Conservation (phyloP, 2,888 invertebrate genomes). For the Hydriomena furcata region DNA sequence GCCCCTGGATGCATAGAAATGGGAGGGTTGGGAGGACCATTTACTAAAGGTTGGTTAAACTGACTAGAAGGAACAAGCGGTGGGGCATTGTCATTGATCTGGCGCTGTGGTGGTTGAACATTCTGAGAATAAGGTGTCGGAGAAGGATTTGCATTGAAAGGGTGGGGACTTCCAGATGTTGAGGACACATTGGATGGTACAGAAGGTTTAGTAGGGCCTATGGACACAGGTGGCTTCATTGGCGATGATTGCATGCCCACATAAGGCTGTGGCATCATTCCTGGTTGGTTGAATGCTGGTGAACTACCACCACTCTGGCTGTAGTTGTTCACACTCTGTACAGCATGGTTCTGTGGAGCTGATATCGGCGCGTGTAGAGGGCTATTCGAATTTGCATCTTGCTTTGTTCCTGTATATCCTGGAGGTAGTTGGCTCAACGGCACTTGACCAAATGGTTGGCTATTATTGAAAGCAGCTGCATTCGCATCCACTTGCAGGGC, state of each 20-base stretch:
- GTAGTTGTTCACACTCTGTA: conserved; percentile 61
- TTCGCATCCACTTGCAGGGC: conserved; percentile 57
- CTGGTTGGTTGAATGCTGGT: conserved; percentile 73
- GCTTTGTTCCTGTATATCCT: conserved; percentile 58
- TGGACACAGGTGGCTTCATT: conserved; percentile 44
- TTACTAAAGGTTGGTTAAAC: conserved; percentile 59
- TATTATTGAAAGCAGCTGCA: conserved; percentile 52
- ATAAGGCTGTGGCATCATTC: conserved; percentile 51
- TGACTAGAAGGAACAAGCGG: conserved; percentile 76
- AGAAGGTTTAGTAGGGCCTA: conserved; percentile 39
- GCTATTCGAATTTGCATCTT: conserved; percentile 71
- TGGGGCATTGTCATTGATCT: conserved; percentile 75
- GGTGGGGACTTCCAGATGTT: conserved; percentile 50
- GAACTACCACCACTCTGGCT: conserved; percentile 71
- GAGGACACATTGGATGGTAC: conserved; percentile 49
- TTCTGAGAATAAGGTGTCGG: conserved; percentile 54
- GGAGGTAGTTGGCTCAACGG: conserved; percentile 63
- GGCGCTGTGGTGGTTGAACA: conserved; percentile 52
- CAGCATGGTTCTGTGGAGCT: conserved; percentile 47
- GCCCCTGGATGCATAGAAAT: conserved; percentile 22
- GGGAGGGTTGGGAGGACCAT: conserved; percentile 64
- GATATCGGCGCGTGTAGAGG: conserved; percentile 50
- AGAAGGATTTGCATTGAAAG: conserved; percentile 51
- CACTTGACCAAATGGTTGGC: conserved; percentile 57
- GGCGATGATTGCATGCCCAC: conserved; percentile 60